phyloP scores from a whole-genome alignment of 30 jellyfish, hydroid and myxozoan species.

The Chironex yamaguchii region DNA sequence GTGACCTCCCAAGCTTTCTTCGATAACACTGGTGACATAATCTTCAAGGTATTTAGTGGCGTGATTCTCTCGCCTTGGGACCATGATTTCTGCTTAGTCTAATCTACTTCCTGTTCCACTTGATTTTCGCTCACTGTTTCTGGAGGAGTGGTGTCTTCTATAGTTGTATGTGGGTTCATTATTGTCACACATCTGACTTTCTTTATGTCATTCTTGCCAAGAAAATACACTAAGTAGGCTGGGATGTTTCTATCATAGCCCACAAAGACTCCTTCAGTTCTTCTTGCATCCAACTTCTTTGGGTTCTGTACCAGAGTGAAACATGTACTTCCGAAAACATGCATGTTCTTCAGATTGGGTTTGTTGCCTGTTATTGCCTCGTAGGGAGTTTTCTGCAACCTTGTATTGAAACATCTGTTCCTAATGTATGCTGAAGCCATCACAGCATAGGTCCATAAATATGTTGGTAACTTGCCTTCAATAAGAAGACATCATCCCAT shows the following conservation, averaged over 20 bases:
- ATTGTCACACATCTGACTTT: no score
- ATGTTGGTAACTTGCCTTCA: constrained; percentile 55
- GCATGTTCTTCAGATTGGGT: constrained; percentile 54
- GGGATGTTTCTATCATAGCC: constrained; percentile 35
- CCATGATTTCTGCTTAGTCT: no score
- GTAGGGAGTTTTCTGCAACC: constrained; percentile 50
- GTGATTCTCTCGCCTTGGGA: no score
- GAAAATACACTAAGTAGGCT: constrained; percentile 1
- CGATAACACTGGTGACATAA: no score
- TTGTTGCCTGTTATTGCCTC: constrained; percentile 55
- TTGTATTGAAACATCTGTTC: constrained; percentile 59
- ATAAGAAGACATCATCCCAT: constrained; percentile 71
- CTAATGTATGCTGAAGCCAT: constrained; percentile 65
- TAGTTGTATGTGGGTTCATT: no score
- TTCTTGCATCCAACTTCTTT: constrained; percentile 20
- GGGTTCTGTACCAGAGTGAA: constrained; percentile 34
- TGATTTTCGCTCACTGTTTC: no score
- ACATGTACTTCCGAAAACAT: constrained; percentile 63
- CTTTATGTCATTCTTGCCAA: background rate
- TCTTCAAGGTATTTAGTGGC: no score
- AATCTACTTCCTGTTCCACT: no score
- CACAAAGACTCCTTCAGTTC: constrained; percentile 9
- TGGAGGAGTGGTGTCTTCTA: no score
- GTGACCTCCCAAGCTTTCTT: no score
- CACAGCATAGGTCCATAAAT: constrained; percentile 83